Percentiles rank a stretch among this genome's conserved stretches.
Evolutionary conservation across 1,140 invertebrate species (phyloP).

Genomic region (Zaprionus kolodkinae): DNA sequence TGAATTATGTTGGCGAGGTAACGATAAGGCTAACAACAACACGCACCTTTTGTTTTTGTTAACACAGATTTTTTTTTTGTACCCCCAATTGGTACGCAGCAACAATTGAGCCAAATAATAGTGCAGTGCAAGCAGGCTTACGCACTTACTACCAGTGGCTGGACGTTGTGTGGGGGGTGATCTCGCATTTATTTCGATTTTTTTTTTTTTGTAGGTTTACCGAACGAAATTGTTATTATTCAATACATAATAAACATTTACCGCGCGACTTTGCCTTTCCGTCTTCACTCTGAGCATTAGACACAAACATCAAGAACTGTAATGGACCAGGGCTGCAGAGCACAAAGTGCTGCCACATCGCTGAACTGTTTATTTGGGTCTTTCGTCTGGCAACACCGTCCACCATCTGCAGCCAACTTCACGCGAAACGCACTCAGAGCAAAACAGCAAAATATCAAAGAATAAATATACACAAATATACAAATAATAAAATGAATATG

Average conservation of each 20-base stretch:
- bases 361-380: not conserved
- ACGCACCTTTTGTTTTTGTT: constrained; percentile 74
- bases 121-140: constrained; percentile 15
- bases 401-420: constrained; percentile 61
- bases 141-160: constrained; percentile 22
- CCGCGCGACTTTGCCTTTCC: constrained; percentile 35
- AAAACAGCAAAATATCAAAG: constrained; percentile 59
- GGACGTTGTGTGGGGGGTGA: not conserved
- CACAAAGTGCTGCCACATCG: constrained; percentile 12
- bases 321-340: constrained; percentile 16
- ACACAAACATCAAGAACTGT: constrained; percentile 43
- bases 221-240: constrained; percentile 24
- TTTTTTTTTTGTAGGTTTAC: not conserved
- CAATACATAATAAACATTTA: constrained; percentile 50
- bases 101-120: constrained; percentile 24
- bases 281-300: constrained; percentile 33
- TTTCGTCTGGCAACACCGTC: constrained; percentile 20
- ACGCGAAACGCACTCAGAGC: constrained; percentile 64
- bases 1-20: constrained; percentile 36
- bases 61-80: constrained; percentile 66
- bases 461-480: constrained; percentile 40
- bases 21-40: constrained; percentile 37
- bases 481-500: constrained; percentile 60
- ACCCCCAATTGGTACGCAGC: constrained; percentile 26
- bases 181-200: constrained; percentile 38